Base-by-base conservation (phyloP, 2,113 vertebrate species). In the Cynopterus brachyotis region DNA sequence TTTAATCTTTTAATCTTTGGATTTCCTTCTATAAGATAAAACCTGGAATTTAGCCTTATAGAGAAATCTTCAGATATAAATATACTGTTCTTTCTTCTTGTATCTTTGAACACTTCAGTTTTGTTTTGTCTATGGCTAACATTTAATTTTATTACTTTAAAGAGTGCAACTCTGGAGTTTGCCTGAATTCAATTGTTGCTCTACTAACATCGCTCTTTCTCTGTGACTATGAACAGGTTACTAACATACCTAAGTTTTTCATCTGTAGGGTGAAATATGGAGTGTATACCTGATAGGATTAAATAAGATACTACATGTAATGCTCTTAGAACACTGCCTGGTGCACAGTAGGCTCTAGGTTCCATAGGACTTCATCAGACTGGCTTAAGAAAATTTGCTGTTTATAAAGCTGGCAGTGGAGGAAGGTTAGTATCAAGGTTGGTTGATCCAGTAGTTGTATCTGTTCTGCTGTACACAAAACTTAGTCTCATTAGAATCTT, bases 151-250 rank as follows among this genome's bases (percentile, higher is more conserved):
- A 37, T 53, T 73, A 84, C 53, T 86, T 80, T 72, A 76, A 78
- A 79, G 47, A 95, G 40, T 69, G 1, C 5, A 78, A 0, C 64
- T 92, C 37, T 91, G 32, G 16, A 79, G 35, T 69, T 92, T 91
- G 30, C 42, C 66, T 75, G 22, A 87, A 94, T 90, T 97, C 70
- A 93, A 37, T 78, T 47, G 42, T 82, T 94, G 45, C 12, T 79
- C 9, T 60, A 40, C 40, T 85, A 40, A 81, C 26, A 17, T 73
- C 92, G 82, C 7, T 88, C 35, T 91, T 73, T 82, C 16, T 32
- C 35, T 85, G 9, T 88, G 50, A 83, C 69, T 90, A 10, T 76
- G 22, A 57, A 92, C 32, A 62, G 32, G 64, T 89, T 62, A 60
- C 28, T 97, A 53, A 93, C 16, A 19, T 93, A 83, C 24, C 17